Base-by-base conservation (phyloP, 2,888 invertebrate genomes). In the Cyaniris semiargus region DNA sequence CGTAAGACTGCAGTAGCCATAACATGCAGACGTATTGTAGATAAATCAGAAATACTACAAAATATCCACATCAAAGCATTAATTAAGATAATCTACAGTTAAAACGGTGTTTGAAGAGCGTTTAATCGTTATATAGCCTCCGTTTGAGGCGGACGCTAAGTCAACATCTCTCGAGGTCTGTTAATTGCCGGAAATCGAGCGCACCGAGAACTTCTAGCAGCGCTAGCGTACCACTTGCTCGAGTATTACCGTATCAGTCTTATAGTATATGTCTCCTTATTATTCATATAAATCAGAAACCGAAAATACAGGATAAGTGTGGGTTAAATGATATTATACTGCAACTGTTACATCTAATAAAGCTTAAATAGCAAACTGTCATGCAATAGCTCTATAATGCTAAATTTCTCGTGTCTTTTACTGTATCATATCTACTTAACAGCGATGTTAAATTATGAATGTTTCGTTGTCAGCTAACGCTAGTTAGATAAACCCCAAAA, bases 111-210 rank as follows among this genome's bases (percentile, higher is more conserved):
- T 58, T 58, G 21, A 58, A 58, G n/a, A 58, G 21, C 58, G 15
- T 21, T 58, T 8, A 58, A 58, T 58, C 58, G 58, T 58, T n/a
- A 58, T 60, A 60, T 10, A 58, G 60, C 60, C 23, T 60, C 60
- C 23, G 60, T 60, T 60, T 10, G 60, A 60, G 23, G 60, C 21
- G 58, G 60, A 23, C 60, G 60, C 23, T 60, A 23, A 23, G 60
- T 23, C 10, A 60, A 60, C 58, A 21, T 58, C 60, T 60, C 60
- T 13, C 23, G 60, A 21, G 23, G 21, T 21, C 4, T 23, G 60
- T 23, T 60, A 60, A 60, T 60, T 60, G 60, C 10, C 60, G 23
- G 60, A 23, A 60, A 60, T 60, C 13, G 60, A 60, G 23, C 60
- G 23, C 21, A 23, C 23, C 8, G 23, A 5, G 60, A 60, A 60